These are phyloP conservation scores for Nephrotoma guestfalica DNA, from an alignment of 2,888 invertebrate genomes.

Conservation along the genomic window DNA sequence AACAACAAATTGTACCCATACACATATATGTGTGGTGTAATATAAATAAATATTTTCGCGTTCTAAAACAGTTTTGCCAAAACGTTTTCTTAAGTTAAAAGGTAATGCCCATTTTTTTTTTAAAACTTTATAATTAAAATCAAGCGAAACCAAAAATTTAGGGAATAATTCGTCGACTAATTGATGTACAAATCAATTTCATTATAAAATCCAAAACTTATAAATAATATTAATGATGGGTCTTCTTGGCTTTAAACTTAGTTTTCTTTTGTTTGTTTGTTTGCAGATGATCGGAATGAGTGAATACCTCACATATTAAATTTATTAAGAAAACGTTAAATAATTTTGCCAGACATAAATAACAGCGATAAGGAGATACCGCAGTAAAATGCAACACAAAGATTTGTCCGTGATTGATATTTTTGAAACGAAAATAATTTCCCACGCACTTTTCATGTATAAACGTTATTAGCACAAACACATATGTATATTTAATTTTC, in stretches of 20 bases:
- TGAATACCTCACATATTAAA: not conserved
- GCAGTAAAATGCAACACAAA: not conserved
- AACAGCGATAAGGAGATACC: not conserved
- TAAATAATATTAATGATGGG: not conserved
- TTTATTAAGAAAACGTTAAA: not conserved
- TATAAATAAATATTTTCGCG: not conserved
- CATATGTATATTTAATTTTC: not conserved
- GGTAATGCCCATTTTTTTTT: not conserved
- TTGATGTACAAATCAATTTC: not conserved
- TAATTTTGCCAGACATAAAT: not conserved
- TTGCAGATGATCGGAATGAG: not conserved
- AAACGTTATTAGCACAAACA: not conserved
- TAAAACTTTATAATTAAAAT: not conserved
- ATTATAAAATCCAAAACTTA: not conserved
- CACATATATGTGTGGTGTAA: too few species aligned
- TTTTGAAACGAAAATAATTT: constrained; percentile 4
- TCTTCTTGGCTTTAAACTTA: not conserved
- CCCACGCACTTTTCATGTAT: constrained; percentile 3
- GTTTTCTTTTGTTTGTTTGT: not conserved
- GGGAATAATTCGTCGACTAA: not conserved
- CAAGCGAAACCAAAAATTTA: not conserved
- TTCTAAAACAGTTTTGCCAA: not conserved
- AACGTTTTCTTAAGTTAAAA: not conserved
- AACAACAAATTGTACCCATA: not conserved
- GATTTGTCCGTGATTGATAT: constrained; percentile 3